Conservation (phyloP, 1,140 invertebrate species). For the Drosophila arawakana region DNA sequence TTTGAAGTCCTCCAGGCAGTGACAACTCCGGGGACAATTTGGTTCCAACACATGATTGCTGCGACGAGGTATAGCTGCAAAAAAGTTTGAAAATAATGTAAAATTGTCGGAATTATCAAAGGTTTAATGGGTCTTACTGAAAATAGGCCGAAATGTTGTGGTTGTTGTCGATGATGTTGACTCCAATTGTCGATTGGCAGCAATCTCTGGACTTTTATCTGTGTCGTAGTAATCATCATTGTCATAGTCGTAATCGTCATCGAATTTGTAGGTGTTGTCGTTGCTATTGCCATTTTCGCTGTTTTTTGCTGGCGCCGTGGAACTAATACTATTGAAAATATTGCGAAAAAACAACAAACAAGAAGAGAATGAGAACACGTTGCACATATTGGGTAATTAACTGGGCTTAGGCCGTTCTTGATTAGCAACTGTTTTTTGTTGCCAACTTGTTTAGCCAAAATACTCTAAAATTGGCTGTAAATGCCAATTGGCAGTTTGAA, state of each 20-base stretch:
- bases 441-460: slow-evolving; percentile 48
- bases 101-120: too few relatives aligned
- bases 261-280: slow-evolving; percentile 27
- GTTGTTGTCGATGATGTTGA: slow-evolving; percentile 56
- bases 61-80: slow-evolving; percentile 68
- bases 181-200: slow-evolving; percentile 60
- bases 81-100: not conserved
- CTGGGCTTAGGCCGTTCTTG: slow-evolving; percentile 5
- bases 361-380: slow-evolving; percentile 17
- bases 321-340: slow-evolving; percentile 60
- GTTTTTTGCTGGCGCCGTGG: slow-evolving; percentile 59
- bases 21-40: slow-evolving; percentile 73
- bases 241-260: slow-evolving; percentile 49
- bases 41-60: slow-evolving; percentile 78
- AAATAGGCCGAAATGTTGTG: slow-evolving; percentile 72
- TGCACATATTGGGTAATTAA: slow-evolving; percentile 41
- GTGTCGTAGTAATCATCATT: slow-evolving; percentile 65
- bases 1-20: slow-evolving; percentile 71
- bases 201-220: slow-evolving; percentile 44
- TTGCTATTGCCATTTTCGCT: slow-evolving; percentile 40
- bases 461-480: slow-evolving; percentile 43
- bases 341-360: not conserved
- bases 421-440: slow-evolving; percentile 28
- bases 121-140: slow-evolving; percentile 52
- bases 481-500: slow-evolving; percentile 38